Evolutionary conservation across 1,140 invertebrate genomes (phyloP).

Genomic region (Diprion similis): DNA sequence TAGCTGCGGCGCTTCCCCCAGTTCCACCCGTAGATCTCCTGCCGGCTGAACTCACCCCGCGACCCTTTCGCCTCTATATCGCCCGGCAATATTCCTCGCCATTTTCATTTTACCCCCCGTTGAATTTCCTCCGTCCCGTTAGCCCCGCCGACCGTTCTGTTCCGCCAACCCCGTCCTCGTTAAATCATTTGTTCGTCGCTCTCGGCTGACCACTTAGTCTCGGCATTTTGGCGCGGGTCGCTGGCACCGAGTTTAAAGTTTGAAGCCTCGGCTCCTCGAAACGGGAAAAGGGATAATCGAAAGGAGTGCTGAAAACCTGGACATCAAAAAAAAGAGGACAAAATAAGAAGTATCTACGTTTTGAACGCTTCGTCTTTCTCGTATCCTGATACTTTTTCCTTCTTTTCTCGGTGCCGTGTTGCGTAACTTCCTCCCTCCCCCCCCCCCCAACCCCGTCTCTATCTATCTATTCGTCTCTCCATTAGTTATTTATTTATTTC

Average conservation of each 20-base stretch:
- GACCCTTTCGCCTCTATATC: background rate
- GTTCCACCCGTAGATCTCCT: background rate
- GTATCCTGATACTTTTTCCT: no score
- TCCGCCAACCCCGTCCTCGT: slow-evolving; percentile 53
- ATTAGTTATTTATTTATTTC: background rate
- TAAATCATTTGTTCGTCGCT: slow-evolving; percentile 58
- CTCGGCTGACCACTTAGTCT: slow-evolving; percentile 22
- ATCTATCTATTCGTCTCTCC: no score
- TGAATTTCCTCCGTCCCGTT: slow-evolving; percentile 33
- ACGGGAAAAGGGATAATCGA: background rate
- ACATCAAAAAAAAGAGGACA: background rate
- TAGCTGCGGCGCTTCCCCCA: background rate
- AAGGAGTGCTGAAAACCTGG: background rate
- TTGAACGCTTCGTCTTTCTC: no score
- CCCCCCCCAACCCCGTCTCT: no score
- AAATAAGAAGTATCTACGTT: background rate
- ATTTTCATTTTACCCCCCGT: slow-evolving; percentile 9
- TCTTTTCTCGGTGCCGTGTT: background rate
- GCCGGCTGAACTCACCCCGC: background rate
- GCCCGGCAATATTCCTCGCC: background rate
- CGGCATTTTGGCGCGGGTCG: background rate
- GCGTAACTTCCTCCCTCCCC: no score
- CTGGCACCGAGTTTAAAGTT: no score
- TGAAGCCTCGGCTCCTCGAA: no score
- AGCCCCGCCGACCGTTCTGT: slow-evolving; percentile 49